Percentiles rank a stretch among this genome's conserved stretches.
These are phyloP conservation scores for Fundulus diaphanus DNA, from an alignment of 2,797 vertebrate species.

Conservation along the genomic window DNA sequence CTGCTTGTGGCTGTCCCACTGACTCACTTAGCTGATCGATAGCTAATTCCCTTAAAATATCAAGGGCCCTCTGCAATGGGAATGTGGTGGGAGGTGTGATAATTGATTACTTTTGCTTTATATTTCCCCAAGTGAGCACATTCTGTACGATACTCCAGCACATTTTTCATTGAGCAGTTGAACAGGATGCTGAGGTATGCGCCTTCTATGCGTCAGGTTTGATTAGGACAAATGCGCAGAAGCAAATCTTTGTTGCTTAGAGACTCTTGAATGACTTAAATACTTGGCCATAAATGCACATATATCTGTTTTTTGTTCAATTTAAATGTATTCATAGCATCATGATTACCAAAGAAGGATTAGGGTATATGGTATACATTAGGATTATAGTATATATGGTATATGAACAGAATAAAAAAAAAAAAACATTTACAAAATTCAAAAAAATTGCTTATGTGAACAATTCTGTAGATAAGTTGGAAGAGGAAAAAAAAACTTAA, in stretches of 20 bases:
- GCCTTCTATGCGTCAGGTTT: constrained; percentile 61
- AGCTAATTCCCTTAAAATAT: constrained; percentile 84
- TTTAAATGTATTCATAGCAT: constrained; percentile 9
- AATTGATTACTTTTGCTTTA: constrained; percentile 79
- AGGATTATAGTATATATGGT: too few species aligned
- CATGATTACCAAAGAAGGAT: neutral
- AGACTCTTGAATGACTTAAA: constrained; percentile 24
- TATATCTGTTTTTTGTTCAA: constrained; percentile 6
- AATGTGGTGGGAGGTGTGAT: constrained; percentile 67
- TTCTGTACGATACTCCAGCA: constrained; percentile 44
- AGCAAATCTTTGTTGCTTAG: constrained; percentile 39
- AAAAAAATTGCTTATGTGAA: neutral
- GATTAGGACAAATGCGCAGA: constrained; percentile 40
- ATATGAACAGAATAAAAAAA: constrained; percentile 8
- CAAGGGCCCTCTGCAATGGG: constrained; percentile 67
- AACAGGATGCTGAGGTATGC: constrained; percentile 66
- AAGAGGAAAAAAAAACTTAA: constrained; percentile 19
- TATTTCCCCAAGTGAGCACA: constrained; percentile 70
- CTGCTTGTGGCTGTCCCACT: constrained; percentile 61
- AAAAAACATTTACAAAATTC: constrained; percentile 2
- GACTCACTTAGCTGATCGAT: constrained; percentile 81
- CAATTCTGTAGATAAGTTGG: neutral
- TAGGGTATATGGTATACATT: neutral
- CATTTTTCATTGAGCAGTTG: constrained; percentile 73
- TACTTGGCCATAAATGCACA: constrained; percentile 15